Base-by-base conservation (phyloP, 2,797 vertebrate genomes). In the Garrulus glandarius region DNA sequence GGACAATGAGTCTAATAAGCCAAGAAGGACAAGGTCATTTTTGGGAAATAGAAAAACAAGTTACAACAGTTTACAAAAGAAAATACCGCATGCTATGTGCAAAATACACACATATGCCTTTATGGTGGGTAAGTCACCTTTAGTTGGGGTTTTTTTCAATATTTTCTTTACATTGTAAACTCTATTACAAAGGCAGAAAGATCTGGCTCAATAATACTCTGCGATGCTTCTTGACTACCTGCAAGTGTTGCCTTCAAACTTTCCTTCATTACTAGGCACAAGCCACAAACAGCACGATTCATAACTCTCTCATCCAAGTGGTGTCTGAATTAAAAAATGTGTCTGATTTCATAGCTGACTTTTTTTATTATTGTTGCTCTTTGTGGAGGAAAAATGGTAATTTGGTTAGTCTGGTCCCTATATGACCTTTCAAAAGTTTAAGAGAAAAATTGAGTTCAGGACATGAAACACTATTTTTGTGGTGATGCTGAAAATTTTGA, bases 71-170 rank as follows among this genome's bases (percentile, higher is more conserved):
- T 72, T 53, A 55, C 13, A 68, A 68, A 55, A 77, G 22, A 68
- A 63, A 71, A 64, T 17, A n/a, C 16, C 43, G 30, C 6, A 27
- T 34, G 36, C 39, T 56, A 21, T 7, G 9, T 10, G 16, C 32
- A 72, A 77, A 86, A 70, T 13, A 26, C 18, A 67, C 3, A 43
- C 3, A 7, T 32, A 30, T 13, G 4, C 14, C 27, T 77, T 64
- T 18, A 16, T 41, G 26, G 27, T 53, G 39, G 10, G 5, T 22
- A 74, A 82, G 11, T 26, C 26, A 49, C 11, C 15, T 23, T 59
- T 23, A 72, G n/a, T 2, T 61, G 13, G 8, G 0, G 0, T 4
- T 46, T 30, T 60, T 43, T 34, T 10, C 29, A 59, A 1, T 63
- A 30, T 49, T 85, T 85, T 49, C 18, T 61, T 76, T 26, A 44